These are phyloP conservation scores for Steromphala cineraria DNA, from an alignment of 2,888 invertebrate genomes.

Conservation along the genomic window DNA sequence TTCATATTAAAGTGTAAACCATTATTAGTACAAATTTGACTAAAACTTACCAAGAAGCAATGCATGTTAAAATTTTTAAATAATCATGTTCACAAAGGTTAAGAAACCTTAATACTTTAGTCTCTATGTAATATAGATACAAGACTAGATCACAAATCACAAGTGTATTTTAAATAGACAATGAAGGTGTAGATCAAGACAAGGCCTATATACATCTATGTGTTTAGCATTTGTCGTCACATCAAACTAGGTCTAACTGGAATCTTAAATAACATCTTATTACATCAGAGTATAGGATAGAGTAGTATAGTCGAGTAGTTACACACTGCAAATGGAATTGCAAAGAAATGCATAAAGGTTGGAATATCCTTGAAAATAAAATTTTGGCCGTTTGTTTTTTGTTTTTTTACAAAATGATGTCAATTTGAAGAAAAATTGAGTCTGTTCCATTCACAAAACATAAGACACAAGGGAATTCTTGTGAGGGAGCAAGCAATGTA, in stretches of 20 bases:
- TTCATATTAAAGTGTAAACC: slow-evolving; percentile 12
- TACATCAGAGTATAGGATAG: no score
- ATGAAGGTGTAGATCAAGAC: not conserved
- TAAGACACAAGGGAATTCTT: slow-evolving; percentile 19
- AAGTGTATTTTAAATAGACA: slow-evolving; percentile 15
- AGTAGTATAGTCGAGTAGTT: no score
- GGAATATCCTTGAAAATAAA: slow-evolving; percentile 6
- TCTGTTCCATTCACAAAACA: not conserved
- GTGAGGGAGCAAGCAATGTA: slow-evolving; percentile 3
- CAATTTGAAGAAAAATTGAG: not conserved
- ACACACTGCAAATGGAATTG: no score
- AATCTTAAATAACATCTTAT: not conserved
- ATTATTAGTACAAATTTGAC: not conserved
- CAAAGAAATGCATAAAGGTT: not conserved
- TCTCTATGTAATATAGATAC: slow-evolving; percentile 15
- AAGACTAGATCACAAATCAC: slow-evolving; percentile 18
- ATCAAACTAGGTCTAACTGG: slow-evolving; percentile 8
- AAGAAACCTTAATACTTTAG: slow-evolving; percentile 15
- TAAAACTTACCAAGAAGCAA: slow-evolving; percentile 15
- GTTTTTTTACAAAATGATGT: not conserved
- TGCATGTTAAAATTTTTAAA: slow-evolving; percentile 11
- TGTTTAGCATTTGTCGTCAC: not conserved
- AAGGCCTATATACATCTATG: not conserved
- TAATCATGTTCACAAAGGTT: not conserved
- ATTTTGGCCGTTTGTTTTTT: not conserved